A percentile compares a stretch with the other conserved stretches of the same genome.
phyloP scores from a whole-genome alignment of 2,888 invertebrate genomes.

The Amphipoea lucens region DNA sequence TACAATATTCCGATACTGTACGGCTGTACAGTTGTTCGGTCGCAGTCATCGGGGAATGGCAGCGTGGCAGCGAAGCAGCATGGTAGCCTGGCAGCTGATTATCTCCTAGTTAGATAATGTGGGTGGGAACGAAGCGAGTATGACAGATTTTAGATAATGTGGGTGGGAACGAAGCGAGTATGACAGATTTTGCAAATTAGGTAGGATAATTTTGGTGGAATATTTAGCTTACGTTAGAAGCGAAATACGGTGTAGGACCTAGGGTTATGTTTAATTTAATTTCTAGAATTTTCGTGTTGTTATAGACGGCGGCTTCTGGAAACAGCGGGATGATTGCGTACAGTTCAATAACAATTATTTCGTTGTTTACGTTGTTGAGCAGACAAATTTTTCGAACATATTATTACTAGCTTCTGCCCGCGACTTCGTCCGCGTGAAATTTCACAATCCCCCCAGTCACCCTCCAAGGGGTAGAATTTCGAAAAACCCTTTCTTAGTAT shows the following conservation, averaged over 20 bases:
- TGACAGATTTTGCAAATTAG: constrained; percentile 21
- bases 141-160: constrained; percentile 43
- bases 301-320: not conserved
- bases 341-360: not conserved
- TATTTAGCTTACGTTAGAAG: not conserved
- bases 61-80: constrained; percentile 19
- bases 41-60: constrained; percentile 41
- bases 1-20: constrained; percentile 38
- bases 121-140: constrained; percentile 17
- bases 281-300: not conserved
- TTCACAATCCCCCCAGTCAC: too few relatives aligned
- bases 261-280: not conserved
- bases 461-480: too few relatives aligned
- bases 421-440: too few relatives aligned
- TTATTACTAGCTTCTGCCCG: too few relatives aligned
- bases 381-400: not conserved
- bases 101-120: constrained; percentile 50
- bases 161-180: constrained; percentile 17
- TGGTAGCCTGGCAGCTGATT: constrained; percentile 48
- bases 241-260: not conserved
- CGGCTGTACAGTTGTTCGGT: constrained; percentile 33
- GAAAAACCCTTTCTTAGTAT: too few relatives aligned
- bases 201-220: constrained; percentile 10
- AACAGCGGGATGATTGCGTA: not conserved
- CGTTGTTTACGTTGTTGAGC: not conserved